Percentiles rank a stretch among this genome's conserved stretches.
Evolutionary conservation across 2,113 vertebrate species (phyloP).

Genomic region (Podarcis raffonei): DNA sequence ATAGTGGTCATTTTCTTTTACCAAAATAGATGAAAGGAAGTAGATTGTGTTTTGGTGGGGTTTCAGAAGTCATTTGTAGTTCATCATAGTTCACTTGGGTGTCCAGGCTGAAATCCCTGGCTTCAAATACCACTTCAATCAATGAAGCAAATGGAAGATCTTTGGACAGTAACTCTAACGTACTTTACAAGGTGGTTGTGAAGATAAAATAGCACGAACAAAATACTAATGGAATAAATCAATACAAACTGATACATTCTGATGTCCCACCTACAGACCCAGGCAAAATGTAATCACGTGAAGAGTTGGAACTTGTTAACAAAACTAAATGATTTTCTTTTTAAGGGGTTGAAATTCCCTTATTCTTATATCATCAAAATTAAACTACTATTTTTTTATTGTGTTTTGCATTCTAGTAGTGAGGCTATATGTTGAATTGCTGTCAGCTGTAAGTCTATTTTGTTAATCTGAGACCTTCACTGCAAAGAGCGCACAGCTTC

Average conservation of each 20-base stretch:
- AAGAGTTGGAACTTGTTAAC: background rate
- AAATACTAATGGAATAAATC: background rate
- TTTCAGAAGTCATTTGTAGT: background rate
- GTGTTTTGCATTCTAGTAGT: background rate
- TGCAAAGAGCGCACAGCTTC: background rate
- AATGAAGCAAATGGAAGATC: background rate
- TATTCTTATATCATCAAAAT: background rate
- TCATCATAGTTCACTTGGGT: background rate
- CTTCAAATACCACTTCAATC: background rate
- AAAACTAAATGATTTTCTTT: background rate
- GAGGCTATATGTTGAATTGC: background rate
- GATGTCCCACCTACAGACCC: background rate
- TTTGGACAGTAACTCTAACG: background rate
- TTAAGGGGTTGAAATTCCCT: background rate
- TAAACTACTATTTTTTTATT: background rate
- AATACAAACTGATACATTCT: background rate
- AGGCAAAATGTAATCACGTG: background rate
- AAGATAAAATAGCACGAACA: background rate
- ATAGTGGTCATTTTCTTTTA: conserved; percentile 64
- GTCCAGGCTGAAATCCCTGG: background rate
- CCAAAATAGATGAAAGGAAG: conserved; percentile 74
- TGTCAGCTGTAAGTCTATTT: background rate
- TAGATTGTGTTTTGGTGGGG: background rate
- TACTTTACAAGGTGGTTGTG: background rate
- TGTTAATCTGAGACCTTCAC: background rate